A percentile compares a stretch with the other conserved stretches of the same genome.
phyloP scores from a whole-genome alignment of 2,113 vertebrate species.

The Merops nubicus region DNA sequence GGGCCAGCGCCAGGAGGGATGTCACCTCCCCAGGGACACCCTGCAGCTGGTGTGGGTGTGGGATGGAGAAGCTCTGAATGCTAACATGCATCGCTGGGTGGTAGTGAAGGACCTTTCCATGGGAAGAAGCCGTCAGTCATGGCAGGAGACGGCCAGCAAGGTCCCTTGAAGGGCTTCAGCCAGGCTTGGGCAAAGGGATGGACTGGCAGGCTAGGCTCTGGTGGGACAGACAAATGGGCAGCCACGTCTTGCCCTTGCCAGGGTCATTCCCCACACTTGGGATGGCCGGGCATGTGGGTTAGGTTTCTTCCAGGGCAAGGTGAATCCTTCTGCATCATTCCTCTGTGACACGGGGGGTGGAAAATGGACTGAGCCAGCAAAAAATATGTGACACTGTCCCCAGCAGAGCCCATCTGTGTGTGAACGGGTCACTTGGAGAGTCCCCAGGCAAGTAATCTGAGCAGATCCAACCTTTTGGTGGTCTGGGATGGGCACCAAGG shows the following conservation, averaged over 20 bases:
- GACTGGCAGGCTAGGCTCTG: neutral
- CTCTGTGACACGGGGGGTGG: neutral
- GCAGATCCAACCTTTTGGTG: neutral
- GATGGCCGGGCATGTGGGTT: rapidly evolving
- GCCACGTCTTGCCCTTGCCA: rapidly evolving
- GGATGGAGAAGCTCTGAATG: neutral
- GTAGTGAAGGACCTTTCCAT: neutral
- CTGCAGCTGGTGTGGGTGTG: rapidly evolving
- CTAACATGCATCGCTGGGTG: rapidly evolving
- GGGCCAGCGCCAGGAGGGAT: neutral
- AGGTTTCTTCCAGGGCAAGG: neutral
- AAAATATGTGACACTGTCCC: neutral
- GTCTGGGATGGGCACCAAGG: no score
- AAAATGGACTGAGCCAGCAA: neutral
- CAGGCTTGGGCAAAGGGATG: neutral
- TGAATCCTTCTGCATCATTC: neutral
- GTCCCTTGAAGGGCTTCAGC: neutral
- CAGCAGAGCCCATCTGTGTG: neutral
- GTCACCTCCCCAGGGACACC: rapidly evolving
- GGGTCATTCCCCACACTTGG: rapidly evolving
- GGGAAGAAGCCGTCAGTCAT: neutral
- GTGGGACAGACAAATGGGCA: neutral
- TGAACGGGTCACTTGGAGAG: neutral
- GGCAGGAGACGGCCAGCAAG: neutral
- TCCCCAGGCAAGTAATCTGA: rapidly evolving